A percentile compares a stretch with the other conserved stretches of the same genome.
Conservation (phyloP, 2,888 invertebrate genomes). For the Meteorus cinctellus region DNA sequence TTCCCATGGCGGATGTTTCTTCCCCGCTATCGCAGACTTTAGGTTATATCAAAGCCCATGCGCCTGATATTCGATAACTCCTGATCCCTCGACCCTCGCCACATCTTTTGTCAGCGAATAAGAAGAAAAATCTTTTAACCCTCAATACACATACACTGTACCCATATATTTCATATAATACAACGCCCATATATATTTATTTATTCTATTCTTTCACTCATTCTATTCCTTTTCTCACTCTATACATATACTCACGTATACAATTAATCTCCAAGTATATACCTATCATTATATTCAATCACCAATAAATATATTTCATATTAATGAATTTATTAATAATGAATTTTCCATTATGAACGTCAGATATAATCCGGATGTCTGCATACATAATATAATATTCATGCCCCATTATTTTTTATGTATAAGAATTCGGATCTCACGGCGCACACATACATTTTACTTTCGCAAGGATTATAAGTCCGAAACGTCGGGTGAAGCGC, state of each 20-base stretch:
- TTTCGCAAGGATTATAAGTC: constrained; percentile 59
- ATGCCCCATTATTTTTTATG: not conserved
- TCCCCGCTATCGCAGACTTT: constrained; percentile 1
- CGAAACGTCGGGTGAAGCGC: constrained; percentile 51
- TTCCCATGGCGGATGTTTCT: constrained; percentile 29
- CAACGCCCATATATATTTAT: constrained; percentile 2
- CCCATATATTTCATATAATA: not conserved
- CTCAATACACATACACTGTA: not conserved
- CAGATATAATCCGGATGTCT: not conserved
- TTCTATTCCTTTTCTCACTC: constrained; percentile 22
- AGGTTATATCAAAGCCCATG: constrained; percentile 13
- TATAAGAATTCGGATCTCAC: constrained; percentile 38
- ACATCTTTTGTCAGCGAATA: constrained; percentile 27
- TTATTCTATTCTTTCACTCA: constrained; percentile 19
- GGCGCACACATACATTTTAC: constrained; percentile 40
- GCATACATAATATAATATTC: not conserved
- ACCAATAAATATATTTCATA: too few species aligned
- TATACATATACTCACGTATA: constrained; percentile 35
- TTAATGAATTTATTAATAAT: not conserved
- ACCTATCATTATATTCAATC: not conserved
- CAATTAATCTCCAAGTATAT: not conserved
- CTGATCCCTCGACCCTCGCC: constrained; percentile 24
- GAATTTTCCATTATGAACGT: not conserved
- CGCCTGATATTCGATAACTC: constrained; percentile 27
- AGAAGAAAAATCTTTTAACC: constrained; percentile 13